Evolutionary conservation across 1,140 invertebrate genomes (phyloP), one percentile per base, ranked within the genome.

Genomic region (Eupeodes corollae): DNA sequence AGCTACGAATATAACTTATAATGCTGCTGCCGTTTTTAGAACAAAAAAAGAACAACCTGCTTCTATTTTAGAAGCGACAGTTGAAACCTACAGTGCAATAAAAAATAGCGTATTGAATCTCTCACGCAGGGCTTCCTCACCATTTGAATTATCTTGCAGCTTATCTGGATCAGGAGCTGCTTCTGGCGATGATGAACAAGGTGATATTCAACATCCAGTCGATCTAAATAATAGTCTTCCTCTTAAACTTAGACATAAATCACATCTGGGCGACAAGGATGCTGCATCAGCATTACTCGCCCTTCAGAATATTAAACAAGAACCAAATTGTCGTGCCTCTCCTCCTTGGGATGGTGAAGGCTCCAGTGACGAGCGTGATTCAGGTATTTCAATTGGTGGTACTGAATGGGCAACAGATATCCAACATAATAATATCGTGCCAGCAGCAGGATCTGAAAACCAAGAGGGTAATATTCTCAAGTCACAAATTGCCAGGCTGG

Each of bases 181-280:
- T 55, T 74, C 74, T 47, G 67, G 72, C 53, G 60, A 80, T 61
- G 50, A 70, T 71, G 51, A 70, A 56, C 53, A 64, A 32, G 61
- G 61, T 14, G 55, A 59, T 10, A 61, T 6, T 41, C 53, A n/a
- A 51, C 44, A 53, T 47, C 56, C 55, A 31, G 67, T 53, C 16
- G 63, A 67, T 48, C 52, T 59, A 43, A 67, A 81, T 60, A 82
- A 81, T 56, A 80, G 79, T 52, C 65, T 94, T 51, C 91, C 91
- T 1, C 80, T 91, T 54, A 94, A 94, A 67, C 73, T 94, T 44
- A 79, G 91, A 53, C 90, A 95, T 75, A 95, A 94, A 67, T 84
- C 83, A n/a, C 83, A 89, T 56, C 74, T 91, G 39, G 86, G 87
- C 0, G 87, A 91, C 63, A 88, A 89, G 57, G 88, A 90, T 59